phyloP scores from a whole-genome alignment of 2,797 vertebrate genomes.

The Megalops cyprinoides region DNA sequence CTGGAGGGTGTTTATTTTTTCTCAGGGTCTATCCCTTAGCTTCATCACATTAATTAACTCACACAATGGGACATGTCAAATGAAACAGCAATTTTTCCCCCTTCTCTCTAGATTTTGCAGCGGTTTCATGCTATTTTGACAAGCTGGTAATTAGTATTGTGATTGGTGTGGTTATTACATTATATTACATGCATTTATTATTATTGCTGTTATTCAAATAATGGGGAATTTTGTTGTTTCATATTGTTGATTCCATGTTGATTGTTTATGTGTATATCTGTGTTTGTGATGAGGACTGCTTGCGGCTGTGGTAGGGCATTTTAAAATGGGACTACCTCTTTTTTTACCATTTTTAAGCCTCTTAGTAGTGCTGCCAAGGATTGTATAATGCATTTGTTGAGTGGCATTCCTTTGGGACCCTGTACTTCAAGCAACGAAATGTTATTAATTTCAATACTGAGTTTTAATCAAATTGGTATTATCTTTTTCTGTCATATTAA shows the following conservation, averaged over 20 bases:
- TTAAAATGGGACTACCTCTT: too few species aligned
- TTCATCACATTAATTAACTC: constrained; percentile 36
- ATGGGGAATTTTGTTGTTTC: too few species aligned
- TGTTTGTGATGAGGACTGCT: too few species aligned
- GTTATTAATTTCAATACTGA: constrained; percentile 14
- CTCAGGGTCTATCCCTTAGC: constrained; percentile 28
- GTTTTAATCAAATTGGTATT: not conserved
- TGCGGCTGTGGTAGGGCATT: too few species aligned
- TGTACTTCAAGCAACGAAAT: not conserved
- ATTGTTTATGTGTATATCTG: too few species aligned
- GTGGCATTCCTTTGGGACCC: not conserved
- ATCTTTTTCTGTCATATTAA: not conserved
- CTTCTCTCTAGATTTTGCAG: not conserved
- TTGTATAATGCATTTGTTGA: not conserved
- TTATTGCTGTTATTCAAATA: not conserved
- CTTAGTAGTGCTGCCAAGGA: not conserved
- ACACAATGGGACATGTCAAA: constrained; percentile 40
- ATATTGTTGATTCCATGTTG: too few species aligned
- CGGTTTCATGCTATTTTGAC: not conserved
- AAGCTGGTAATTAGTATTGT: not conserved
- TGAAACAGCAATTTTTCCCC: constrained; percentile 37
- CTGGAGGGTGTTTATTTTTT: constrained; percentile 53
- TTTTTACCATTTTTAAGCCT: not conserved
- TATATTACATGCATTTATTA: not conserved
- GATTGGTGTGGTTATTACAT: not conserved